phyloP scores from a whole-genome alignment of 2,888 invertebrate genomes.

The Microdon myrmicae region DNA sequence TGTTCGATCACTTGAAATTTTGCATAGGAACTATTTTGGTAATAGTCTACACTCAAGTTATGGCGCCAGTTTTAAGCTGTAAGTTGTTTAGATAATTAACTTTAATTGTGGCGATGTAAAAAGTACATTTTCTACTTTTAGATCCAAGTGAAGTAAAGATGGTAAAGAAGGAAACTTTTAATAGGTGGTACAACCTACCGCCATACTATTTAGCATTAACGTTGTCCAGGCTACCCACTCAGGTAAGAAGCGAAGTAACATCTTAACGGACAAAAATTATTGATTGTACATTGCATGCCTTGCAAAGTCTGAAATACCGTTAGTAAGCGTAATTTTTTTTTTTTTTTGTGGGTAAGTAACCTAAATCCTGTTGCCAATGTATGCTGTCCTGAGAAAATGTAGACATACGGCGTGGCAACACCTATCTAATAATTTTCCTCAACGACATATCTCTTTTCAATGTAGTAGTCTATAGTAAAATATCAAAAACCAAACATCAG shows the following conservation, averaged over 20 bases:
- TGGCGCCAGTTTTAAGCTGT: constrained; percentile 77
- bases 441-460: too few relatives aligned
- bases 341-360: too few relatives aligned
- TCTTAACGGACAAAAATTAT: too few relatives aligned
- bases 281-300: background rate
- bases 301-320: background rate
- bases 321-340: background rate
- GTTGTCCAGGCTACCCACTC: constrained; percentile 72
- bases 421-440: too few relatives aligned
- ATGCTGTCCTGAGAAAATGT: too few relatives aligned
- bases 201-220: constrained; percentile 75
- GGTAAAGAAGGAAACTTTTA: constrained; percentile 76
- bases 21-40: constrained; percentile 75
- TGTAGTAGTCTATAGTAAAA: too few relatives aligned
- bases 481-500: too few relatives aligned
- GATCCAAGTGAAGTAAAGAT: constrained; percentile 77
- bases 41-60: constrained; percentile 76
- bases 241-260: too few relatives aligned
- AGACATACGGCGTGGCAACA: too few relatives aligned
- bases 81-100: constrained; percentile 63
- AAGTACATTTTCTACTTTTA: constrained; percentile 62
- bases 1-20: constrained; percentile 77
- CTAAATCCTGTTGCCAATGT: too few relatives aligned
- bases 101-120: background rate
- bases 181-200: constrained; percentile 74